Conservation (phyloP, 2,113 vertebrate species). For the Chloropsis cyanopogon region DNA sequence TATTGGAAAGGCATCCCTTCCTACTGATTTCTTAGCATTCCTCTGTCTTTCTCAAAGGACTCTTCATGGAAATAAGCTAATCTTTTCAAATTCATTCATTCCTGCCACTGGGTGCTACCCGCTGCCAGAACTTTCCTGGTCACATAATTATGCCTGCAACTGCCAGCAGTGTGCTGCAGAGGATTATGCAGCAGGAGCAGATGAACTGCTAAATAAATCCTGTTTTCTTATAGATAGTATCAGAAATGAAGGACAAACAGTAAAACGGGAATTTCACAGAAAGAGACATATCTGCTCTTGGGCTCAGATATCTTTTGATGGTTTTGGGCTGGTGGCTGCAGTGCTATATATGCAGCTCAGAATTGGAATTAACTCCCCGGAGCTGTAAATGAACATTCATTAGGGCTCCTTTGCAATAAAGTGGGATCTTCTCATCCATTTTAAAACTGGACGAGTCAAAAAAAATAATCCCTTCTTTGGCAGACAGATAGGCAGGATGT, state of each 20-base stretch:
- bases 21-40: background rate
- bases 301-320: background rate
- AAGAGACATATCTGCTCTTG: background rate
- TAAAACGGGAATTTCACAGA: background rate
- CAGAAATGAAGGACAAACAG: background rate
- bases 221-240: background rate
- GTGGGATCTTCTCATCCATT: background rate
- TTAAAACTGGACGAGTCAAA: background rate
- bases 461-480: slow-evolving; percentile 10
- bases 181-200: slow-evolving; percentile 30
- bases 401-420: slow-evolving; percentile 21
- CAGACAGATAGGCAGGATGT: background rate
- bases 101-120: background rate
- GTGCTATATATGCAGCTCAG: background rate
- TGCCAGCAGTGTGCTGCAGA: background rate
- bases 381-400: slow-evolving; percentile 20
- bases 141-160: background rate
- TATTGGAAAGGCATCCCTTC: background rate
- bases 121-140: background rate
- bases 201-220: slow-evolving; percentile 5
- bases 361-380: background rate
- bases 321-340: background rate
- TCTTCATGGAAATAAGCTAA: slow-evolving; percentile 1
- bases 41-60: background rate
- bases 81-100: slow-evolving; percentile 33